Conservation (phyloP, 2,888 invertebrate species). For the Iphiclides podalirius region DNA sequence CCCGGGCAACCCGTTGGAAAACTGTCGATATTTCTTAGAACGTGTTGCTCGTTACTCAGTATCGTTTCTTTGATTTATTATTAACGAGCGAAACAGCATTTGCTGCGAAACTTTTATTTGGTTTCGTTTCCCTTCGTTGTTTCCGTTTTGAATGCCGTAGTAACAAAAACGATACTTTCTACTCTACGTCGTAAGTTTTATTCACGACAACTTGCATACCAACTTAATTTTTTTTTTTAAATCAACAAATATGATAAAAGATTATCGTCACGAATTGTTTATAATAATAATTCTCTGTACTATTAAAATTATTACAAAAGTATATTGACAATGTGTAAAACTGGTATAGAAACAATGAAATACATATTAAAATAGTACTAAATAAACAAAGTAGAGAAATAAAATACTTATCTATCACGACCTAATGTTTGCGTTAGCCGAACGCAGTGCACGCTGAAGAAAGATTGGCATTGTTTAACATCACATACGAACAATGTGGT, state of each 20-base stretch:
- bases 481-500: background rate
- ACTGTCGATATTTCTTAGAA: constrained; percentile 1
- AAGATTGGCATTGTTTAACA: background rate
- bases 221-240: too few species aligned
- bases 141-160: background rate
- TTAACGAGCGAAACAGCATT: constrained; percentile 14
- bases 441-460: background rate
- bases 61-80: constrained; percentile 13
- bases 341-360: too few species aligned
- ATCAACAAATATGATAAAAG: too few species aligned
- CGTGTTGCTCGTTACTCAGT: background rate
- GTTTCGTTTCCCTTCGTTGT: background rate
- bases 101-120: constrained; percentile 7
- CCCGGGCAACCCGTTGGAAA: background rate
- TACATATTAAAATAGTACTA: too few species aligned
- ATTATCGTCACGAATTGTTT: too few species aligned
- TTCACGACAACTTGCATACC: background rate
- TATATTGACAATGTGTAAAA: too few species aligned
- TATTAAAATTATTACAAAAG: too few species aligned
- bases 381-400: too few species aligned
- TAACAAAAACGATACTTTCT: background rate
- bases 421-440: too few species aligned
- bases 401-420: too few species aligned
- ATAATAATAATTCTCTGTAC: too few species aligned
- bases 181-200: background rate